Evolutionary conservation across 2,888 invertebrate genomes (phyloP).

Genomic region (Noctuana brunneofusca): DNA sequence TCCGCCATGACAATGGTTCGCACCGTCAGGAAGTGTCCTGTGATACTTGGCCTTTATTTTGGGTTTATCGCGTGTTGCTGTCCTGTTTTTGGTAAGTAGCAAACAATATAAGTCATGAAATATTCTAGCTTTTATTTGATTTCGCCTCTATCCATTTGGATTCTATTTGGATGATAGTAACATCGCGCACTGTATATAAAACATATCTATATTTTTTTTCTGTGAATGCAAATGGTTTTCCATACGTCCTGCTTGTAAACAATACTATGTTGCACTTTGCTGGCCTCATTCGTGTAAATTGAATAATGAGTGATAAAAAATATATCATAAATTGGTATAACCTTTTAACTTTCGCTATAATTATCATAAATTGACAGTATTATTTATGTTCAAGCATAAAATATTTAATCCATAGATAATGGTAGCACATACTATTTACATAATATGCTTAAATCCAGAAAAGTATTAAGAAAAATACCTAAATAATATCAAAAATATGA

Average conservation of each 20-base stretch:
- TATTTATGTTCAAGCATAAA: too few relatives aligned
- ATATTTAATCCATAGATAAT: too few relatives aligned
- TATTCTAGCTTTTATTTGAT: neutral
- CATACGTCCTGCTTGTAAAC: conserved; percentile 19
- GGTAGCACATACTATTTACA: too few relatives aligned
- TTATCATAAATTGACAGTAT: too few relatives aligned
- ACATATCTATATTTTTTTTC: conserved; percentile 33
- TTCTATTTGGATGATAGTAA: conserved; percentile 19
- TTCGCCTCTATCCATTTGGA: conserved; percentile 22
- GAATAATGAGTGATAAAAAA: neutral
- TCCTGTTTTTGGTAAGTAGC: conserved; percentile 71
- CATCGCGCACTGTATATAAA: conserved; percentile 27
- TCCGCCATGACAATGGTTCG: conserved; percentile 79
- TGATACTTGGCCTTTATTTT: conserved; percentile 72
- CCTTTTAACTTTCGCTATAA: neutral
- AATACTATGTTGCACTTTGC: conserved; percentile 3
- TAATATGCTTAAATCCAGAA: too few relatives aligned
- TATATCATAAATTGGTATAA: neutral
- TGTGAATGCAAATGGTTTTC: conserved; percentile 21
- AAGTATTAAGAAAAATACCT: too few relatives aligned
- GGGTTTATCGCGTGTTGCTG: conserved; percentile 69
- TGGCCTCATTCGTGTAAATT: neutral
- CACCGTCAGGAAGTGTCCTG: conserved; percentile 67
- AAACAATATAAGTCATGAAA: conserved; percentile 23
- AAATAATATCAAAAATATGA: too few relatives aligned